A percentile compares a stretch with the other conserved stretches of the same genome.
Evolutionary conservation across 2,888 invertebrate genomes (phyloP).

Genomic region (Lasioglossum vierecki): DNA sequence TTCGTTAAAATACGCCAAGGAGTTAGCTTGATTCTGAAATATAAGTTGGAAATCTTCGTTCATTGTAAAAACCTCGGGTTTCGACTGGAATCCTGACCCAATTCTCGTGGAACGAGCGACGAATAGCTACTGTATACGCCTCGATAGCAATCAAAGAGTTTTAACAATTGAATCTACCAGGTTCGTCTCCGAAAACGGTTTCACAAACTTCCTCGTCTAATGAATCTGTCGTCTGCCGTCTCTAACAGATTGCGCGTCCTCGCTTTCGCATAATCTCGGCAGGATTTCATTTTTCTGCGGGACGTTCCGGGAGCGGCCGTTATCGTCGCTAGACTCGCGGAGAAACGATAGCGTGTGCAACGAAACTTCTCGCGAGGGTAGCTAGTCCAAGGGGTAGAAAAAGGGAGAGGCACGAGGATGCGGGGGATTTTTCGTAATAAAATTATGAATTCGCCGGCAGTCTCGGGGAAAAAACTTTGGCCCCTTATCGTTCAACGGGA

Average conservation of each 20-base stretch:
- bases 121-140: too few relatives aligned
- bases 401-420: background rate
- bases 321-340: slow-evolving; percentile 35
- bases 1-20: too few relatives aligned
- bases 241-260: background rate
- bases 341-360: slow-evolving; percentile 29
- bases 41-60: too few relatives aligned
- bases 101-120: too few relatives aligned
- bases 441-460: slow-evolving; percentile 41
- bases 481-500: slow-evolving; percentile 27
- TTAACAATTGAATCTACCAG: background rate
- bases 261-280: background rate
- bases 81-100: too few relatives aligned
- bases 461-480: slow-evolving; percentile 21
- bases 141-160: background rate
- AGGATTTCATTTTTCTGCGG: background rate
- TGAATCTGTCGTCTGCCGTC: background rate
- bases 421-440: slow-evolving; percentile 39
- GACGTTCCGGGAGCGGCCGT: background rate
- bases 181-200: background rate
- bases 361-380: slow-evolving; percentile 20
- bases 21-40: too few relatives aligned
- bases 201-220: background rate
- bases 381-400: background rate
- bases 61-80: too few relatives aligned